Conservation (phyloP, 2,113 vertebrate species). For the Solea solea region DNA sequence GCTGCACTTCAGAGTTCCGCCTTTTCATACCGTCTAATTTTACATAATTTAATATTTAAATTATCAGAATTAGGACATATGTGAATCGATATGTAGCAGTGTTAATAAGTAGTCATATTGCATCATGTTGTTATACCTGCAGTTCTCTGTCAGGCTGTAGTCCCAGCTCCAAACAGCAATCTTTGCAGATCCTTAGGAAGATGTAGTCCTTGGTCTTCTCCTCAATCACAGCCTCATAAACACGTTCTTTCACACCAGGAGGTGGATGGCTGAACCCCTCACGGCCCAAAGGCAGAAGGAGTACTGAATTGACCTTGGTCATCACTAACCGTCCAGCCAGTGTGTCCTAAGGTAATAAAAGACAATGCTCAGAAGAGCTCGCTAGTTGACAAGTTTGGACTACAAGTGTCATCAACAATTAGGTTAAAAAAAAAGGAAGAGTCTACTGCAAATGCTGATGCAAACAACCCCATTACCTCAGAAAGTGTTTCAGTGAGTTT, state of each 20-base stretch:
- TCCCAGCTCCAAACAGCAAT: constrained; percentile 94
- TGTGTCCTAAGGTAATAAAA: constrained; percentile 83
- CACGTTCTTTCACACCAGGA: constrained; percentile 96
- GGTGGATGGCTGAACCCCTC: constrained; percentile 84
- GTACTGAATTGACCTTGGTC: constrained; percentile 99
- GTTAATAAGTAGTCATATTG: neutral
- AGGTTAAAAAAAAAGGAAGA: neutral
- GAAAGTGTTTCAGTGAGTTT: constrained; percentile 98
- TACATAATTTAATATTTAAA: no score
- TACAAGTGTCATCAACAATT: neutral
- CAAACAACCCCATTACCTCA: constrained; percentile 75
- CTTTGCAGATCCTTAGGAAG: constrained; percentile 96
- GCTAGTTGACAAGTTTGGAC: neutral
- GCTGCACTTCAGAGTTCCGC: no score
- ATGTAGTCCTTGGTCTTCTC: constrained; percentile 99
- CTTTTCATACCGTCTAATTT: no score
- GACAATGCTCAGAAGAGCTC: neutral
- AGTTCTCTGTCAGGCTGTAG: constrained; percentile 92
- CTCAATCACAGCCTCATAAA: constrained; percentile 97
- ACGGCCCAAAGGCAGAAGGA: constrained; percentile 91
- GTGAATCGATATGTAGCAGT: no score
- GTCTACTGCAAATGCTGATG: neutral
- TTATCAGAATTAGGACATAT: no score
- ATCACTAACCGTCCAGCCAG: constrained; percentile 96
- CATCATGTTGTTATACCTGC: constrained; percentile 82